Evolutionary conservation across 2,888 invertebrate genomes (phyloP).

Genomic region (Papilio elwesi): DNA sequence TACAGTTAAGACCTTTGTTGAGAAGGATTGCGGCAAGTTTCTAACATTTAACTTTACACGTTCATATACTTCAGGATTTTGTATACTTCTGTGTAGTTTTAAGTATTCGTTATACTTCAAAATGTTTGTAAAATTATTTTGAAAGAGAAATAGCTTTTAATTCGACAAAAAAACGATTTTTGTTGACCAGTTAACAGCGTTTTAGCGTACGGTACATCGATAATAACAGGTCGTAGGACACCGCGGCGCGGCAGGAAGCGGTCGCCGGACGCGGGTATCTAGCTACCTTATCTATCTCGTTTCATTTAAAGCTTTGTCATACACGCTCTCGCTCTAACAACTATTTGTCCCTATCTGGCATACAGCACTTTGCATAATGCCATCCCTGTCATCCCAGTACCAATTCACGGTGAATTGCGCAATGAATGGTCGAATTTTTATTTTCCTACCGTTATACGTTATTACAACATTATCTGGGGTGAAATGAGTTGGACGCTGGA

Average conservation of each 20-base stretch:
- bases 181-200: background rate
- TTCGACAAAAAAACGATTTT: background rate
- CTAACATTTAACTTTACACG: too few species aligned
- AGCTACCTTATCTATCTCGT: slow-evolving; percentile 77
- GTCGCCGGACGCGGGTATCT: slow-evolving; percentile 78
- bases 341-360: slow-evolving; percentile 58
- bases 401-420: slow-evolving; percentile 70
- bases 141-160: background rate
- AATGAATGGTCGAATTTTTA: slow-evolving; percentile 76
- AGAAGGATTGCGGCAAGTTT: too few species aligned
- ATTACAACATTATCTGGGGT: slow-evolving; percentile 66
- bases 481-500: slow-evolving; percentile 58
- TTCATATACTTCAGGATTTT: too few species aligned
- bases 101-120: background rate
- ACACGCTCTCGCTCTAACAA: slow-evolving; percentile 61
- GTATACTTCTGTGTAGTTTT: too few species aligned
- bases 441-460: slow-evolving; percentile 71
- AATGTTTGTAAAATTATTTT: background rate
- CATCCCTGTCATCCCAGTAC: slow-evolving; percentile 61
- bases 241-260: slow-evolving; percentile 67
- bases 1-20: too few species aligned
- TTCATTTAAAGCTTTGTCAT: slow-evolving; percentile 68
- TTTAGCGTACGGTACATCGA: slow-evolving; percentile 28
- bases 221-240: slow-evolving; percentile 36
- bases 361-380: slow-evolving; percentile 49